Percentiles rank a stretch among this genome's conserved stretches.
These are phyloP conservation scores for Sorex maritimensis DNA, from an alignment of 2,797 vertebrate genomes.

Conservation along the genomic window DNA sequence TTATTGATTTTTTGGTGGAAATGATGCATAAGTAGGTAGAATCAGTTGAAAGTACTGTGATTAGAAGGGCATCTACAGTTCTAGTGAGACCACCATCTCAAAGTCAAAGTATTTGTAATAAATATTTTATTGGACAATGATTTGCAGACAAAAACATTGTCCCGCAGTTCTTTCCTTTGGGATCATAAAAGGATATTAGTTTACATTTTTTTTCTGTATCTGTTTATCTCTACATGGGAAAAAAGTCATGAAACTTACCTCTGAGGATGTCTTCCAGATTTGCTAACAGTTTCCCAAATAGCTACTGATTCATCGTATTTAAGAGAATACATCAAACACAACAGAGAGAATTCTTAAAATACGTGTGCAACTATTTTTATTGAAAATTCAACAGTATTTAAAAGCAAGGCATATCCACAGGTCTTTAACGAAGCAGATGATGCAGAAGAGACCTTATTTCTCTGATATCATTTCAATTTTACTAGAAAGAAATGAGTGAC, in stretches of 20 bases:
- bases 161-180: slow-evolving; percentile 5
- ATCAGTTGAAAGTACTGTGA: not conserved
- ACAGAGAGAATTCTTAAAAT: slow-evolving; percentile 33
- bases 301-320: slow-evolving; percentile 44
- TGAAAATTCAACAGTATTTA: slow-evolving; percentile 32
- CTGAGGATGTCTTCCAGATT: slow-evolving; percentile 49
- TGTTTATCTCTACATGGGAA: slow-evolving; percentile 8
- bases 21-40: not conserved
- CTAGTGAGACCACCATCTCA: slow-evolving; percentile 8
- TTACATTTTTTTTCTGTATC: not conserved
- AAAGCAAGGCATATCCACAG: slow-evolving; percentile 14
- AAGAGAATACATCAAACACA: slow-evolving; percentile 35
- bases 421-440: slow-evolving; percentile 17
- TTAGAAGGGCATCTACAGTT: not conserved
- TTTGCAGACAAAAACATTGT: not conserved
- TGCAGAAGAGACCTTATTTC: slow-evolving; percentile 66
- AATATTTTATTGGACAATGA: slow-evolving; percentile 24
- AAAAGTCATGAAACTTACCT: slow-evolving; percentile 40
- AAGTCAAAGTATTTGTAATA: slow-evolving; percentile 34
- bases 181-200: slow-evolving; percentile 57
- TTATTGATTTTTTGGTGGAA: not conserved
- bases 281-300: slow-evolving; percentile 56
- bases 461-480: slow-evolving; percentile 86
- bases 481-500: slow-evolving; percentile 75
- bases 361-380: slow-evolving; percentile 16